Percentiles rank a stretch among this genome's conserved stretches.
Evolutionary conservation across 2,888 invertebrate species (phyloP).

Genomic region (Homarus gammarus): DNA sequence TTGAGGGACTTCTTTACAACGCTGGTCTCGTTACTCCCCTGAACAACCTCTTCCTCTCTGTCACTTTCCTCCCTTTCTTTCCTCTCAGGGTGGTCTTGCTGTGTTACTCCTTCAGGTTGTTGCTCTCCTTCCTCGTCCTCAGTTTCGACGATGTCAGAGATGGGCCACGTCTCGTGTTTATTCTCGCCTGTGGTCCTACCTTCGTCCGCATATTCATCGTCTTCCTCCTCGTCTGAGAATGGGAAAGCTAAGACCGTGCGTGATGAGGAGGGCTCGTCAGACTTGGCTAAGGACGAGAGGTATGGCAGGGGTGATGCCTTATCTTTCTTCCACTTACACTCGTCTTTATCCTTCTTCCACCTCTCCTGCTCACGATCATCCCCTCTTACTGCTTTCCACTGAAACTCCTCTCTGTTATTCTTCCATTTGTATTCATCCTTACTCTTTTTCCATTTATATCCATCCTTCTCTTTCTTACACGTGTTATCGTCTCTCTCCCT

Average conservation of each 20-base stretch:
- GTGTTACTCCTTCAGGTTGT: background rate
- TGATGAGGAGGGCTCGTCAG: slow-evolving; percentile 43
- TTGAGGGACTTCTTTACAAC: background rate
- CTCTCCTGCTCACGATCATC: background rate
- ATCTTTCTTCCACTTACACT: slow-evolving; percentile 32
- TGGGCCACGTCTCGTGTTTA: slow-evolving; percentile 52
- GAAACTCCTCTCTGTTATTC: background rate
- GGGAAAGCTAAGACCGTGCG: slow-evolving; percentile 39
- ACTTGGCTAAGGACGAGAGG: background rate
- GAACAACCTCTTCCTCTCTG: background rate
- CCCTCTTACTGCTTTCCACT: background rate
- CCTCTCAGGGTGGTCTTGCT: too few species aligned
- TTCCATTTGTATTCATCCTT: slow-evolving; percentile 14
- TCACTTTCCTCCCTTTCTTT: too few species aligned
- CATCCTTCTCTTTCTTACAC: slow-evolving; percentile 14
- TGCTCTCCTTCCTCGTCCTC: slow-evolving; percentile 64
- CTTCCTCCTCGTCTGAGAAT: slow-evolving; percentile 56
- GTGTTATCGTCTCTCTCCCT: background rate
- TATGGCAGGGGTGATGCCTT: background rate
- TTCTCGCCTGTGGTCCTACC: slow-evolving; percentile 19
- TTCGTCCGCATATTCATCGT: slow-evolving; percentile 26
- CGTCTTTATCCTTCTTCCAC: slow-evolving; percentile 17
- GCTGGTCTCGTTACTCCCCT: background rate
- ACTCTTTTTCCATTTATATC: slow-evolving; percentile 36
- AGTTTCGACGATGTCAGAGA: slow-evolving; percentile 65